Conservation (phyloP, 2,888 invertebrate genomes). For the Hypselothyrea guttata region DNA sequence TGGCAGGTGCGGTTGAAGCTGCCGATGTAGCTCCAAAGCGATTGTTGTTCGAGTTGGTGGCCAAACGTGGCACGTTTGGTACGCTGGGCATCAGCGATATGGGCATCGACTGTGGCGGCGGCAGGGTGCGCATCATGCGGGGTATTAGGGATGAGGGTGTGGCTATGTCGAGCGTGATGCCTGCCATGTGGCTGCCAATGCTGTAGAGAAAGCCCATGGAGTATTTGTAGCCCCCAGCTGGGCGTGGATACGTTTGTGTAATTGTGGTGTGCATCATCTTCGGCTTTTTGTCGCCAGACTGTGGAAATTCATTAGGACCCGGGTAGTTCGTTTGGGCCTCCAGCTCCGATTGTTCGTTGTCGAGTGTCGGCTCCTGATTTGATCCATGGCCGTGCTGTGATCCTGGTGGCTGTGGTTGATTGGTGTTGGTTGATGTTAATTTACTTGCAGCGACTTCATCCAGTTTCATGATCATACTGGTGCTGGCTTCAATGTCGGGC, state of each 20-base stretch:
- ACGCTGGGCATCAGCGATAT: slow-evolving; percentile 29
- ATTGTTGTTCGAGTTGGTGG: slow-evolving; percentile 13
- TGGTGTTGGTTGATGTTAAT: not conserved
- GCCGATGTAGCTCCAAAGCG: slow-evolving; percentile 25
- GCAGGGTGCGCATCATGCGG: slow-evolving; percentile 42
- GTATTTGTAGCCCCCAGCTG: slow-evolving; percentile 67
- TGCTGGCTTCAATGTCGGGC: slow-evolving; percentile 18
- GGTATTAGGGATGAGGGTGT: slow-evolving; percentile 71
- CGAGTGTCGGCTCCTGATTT: slow-evolving; percentile 21
- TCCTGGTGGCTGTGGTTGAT: slow-evolving; percentile 8
- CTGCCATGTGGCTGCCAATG: slow-evolving; percentile 62
- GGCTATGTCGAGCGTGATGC: slow-evolving; percentile 57
- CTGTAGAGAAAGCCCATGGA: slow-evolving; percentile 67
- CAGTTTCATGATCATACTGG: not conserved
- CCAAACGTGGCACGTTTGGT: slow-evolving; percentile 12
- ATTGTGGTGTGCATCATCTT: slow-evolving; percentile 34
- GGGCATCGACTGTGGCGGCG: slow-evolving; percentile 36
- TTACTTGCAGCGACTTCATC: not conserved
- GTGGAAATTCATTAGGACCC: slow-evolving; percentile 43
- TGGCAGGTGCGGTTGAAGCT: slow-evolving; percentile 9
- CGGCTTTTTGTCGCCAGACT: slow-evolving; percentile 25
- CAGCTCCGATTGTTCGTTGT: slow-evolving; percentile 18
- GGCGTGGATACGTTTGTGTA: slow-evolving; percentile 56
- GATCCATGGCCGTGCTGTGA: slow-evolving; percentile 8
- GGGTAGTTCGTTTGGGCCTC: slow-evolving; percentile 36